Base-by-base conservation (phyloP, 2,888 invertebrate genomes). In the Monoplex corrugatus region DNA sequence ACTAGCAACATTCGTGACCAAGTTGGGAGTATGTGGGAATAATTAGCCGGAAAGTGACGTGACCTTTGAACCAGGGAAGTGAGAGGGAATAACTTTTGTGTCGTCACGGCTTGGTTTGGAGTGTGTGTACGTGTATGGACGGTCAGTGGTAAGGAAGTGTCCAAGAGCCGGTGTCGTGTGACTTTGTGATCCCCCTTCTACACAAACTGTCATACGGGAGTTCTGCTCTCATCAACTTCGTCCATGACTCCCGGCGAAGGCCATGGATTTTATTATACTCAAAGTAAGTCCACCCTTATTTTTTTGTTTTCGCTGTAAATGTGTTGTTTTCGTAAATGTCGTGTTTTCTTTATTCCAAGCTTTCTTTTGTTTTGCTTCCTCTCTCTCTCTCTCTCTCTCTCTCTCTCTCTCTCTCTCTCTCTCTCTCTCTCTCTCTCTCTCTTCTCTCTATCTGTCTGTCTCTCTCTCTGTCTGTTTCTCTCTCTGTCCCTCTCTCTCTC, bases 351-450 rank as follows among this genome's bases (percentile, higher is more conserved):
- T 50, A 13, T 50, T 35, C 35, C 3, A 35, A 8, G 6, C 72
- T 5, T 35, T 72, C 32, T n/a, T 23, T 32, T 16, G 1, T 16
- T 72, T 8, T 5, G n/a, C 32, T 72, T 35, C 35, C 72, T 72
- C 72, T 72, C 72, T 72, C 72, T 72, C 72, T 72, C n/a, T 72
- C 35, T 5, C 16, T 16, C 40, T 40, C 40, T 78, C 75, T 78
- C 75, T 78, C 75, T 78, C 75, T 78, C 40, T 40, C 75, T 28
- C 32, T 16, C 72, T 32, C 32, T 16, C 72, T 32, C 32, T 32
- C 72, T 72, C 72, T 32, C 72, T 72, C 72, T 72, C 72, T 72
- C 72, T 72, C 72, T 72, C 72, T 72, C 72, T 32, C 32, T 72
- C 13, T 63, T 28, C 28, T 28, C 8, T 23, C 63, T 23, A 63